Conservation (phyloP, 2,888 invertebrate species). For the Phytoseiulus persimilis region DNA sequence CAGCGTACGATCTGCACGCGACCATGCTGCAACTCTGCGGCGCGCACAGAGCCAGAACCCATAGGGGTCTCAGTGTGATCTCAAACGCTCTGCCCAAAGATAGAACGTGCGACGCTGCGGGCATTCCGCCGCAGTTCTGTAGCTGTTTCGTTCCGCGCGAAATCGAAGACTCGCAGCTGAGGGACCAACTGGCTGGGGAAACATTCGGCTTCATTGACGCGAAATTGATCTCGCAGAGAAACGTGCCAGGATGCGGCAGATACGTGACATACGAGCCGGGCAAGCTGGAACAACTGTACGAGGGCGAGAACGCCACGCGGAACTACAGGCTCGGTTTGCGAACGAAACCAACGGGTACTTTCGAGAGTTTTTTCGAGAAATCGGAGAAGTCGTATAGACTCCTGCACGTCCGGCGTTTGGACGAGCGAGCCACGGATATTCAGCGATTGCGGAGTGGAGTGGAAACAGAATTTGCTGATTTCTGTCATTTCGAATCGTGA, state of each 20-base stretch:
- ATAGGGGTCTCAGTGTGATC: neutral
- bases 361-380: constrained; percentile 10
- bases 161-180: neutral
- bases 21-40: neutral
- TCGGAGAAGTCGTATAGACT: neutral
- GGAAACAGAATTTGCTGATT: no score
- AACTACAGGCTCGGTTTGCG: neutral
- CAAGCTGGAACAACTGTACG: neutral
- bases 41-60: neutral
- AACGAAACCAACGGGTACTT: neutral
- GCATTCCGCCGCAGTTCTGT: neutral
- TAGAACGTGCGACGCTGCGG: neutral
- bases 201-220: neutral
- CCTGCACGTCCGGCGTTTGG: neutral
- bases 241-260: neutral
- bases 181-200: neutral
- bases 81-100: neutral
- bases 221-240: neutral
- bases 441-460: neutral
- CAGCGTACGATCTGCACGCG: neutral
- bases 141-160: neutral
- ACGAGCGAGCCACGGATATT: neutral
- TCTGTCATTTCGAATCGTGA: no score
- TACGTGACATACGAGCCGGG: neutral
- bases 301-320: neutral